Conservation (phyloP, 2,888 invertebrate species). For the Metalampra italica region DNA sequence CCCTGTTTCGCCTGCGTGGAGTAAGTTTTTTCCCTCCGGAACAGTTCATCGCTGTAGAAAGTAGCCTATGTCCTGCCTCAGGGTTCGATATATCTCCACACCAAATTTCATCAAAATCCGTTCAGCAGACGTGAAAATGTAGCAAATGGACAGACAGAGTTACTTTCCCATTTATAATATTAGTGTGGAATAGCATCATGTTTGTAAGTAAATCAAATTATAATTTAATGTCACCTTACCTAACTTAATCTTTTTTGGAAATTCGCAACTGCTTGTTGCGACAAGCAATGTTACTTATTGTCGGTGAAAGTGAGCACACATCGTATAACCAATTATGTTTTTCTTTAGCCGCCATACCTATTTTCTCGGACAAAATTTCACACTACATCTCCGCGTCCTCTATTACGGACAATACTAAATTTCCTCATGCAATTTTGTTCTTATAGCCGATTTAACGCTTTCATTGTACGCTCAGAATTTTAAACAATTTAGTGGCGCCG, state of each 20-base stretch:
- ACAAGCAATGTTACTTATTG: constrained; percentile 15
- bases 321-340: constrained; percentile 48
- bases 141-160: no score
- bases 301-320: constrained; percentile 45
- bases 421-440: constrained; percentile 22
- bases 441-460: constrained; percentile 24
- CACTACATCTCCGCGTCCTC: constrained; percentile 29
- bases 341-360: constrained; percentile 29
- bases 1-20: no score
- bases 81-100: no score
- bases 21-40: no score
- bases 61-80: no score
- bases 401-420: constrained; percentile 18
- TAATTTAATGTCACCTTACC: no score
- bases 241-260: background rate
- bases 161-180: no score
- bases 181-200: no score
- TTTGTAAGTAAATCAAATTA: no score
- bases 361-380: constrained; percentile 29
- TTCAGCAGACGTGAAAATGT: no score
- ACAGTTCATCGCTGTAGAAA: no score
- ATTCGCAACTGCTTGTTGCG: constrained; percentile 5
- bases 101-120: no score
- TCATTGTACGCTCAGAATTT: constrained; percentile 21
- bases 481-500: constrained; percentile 13